A percentile compares a stretch with the other conserved stretches of the same genome.
Evolutionary conservation across 2,113 vertebrate species (phyloP).

Genomic region (Phocoena phocoena): DNA sequence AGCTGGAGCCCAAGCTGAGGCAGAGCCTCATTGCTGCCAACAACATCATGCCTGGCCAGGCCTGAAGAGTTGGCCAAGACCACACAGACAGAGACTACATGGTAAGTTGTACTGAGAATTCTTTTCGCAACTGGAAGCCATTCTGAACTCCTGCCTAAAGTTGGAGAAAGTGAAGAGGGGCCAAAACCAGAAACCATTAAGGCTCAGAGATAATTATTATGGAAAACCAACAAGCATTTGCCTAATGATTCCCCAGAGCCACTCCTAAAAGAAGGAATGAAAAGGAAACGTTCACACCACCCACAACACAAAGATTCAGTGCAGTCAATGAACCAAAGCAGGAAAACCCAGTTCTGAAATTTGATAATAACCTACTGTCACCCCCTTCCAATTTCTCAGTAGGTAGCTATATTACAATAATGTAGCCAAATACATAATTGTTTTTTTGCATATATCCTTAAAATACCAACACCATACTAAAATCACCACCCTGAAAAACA

Average conservation of each 20-base stretch:
- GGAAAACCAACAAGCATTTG: slow-evolving; percentile 49
- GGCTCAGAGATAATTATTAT: slow-evolving; percentile 58
- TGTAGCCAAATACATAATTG: neutral
- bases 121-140: slow-evolving; percentile 59
- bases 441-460: neutral
- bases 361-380: neutral
- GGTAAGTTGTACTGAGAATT: slow-evolving; percentile 44
- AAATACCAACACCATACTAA: slow-evolving; percentile 11
- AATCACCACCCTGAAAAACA: neutral
- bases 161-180: slow-evolving; percentile 36
- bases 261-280: slow-evolving; percentile 30
- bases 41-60: slow-evolving; percentile 24
- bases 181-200: slow-evolving; percentile 60
- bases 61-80: slow-evolving; percentile 59
- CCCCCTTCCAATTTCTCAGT: slow-evolving; percentile 22
- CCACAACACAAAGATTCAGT: slow-evolving; percentile 3
- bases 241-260: slow-evolving; percentile 53
- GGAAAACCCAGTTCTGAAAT: neutral
- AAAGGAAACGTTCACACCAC: slow-evolving; percentile 29
- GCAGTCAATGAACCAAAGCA: slow-evolving; percentile 39
- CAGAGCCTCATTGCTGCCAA: neutral
- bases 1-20: neutral
- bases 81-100: slow-evolving; percentile 61
- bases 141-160: slow-evolving; percentile 53
- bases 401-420: neutral